Base-by-base conservation (phyloP, 2,113 vertebrate genomes). In the Xenopus tropicalis region DNA sequence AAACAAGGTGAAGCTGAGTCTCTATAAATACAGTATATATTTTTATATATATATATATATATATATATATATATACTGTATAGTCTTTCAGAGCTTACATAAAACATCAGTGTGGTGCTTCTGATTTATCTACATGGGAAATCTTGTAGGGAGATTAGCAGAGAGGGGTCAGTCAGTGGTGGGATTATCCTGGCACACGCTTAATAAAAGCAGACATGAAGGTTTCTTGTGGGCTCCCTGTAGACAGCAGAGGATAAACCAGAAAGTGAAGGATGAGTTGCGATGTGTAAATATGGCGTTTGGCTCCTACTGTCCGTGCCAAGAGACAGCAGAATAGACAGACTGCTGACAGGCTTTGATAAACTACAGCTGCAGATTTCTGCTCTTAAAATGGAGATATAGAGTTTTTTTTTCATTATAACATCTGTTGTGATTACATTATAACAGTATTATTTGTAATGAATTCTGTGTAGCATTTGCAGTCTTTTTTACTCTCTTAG, bases 211-310 rank as follows among this genome's bases (percentile, higher is more conserved):
- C 4, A 66, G 69, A 29, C 37, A 29, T 69, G 42, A 56, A 52
- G 0, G 0, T 65, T 24, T 77, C 77, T 70, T 71, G 29, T 56
- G 44, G 65, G 10, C 29, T 69, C 17, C 56, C 43, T 68, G 16
- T 14, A 62, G 67, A 79, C 46, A 77, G 9, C 19, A 72, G 59
- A 81, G 77, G 61, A 66, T 78, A 66, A 65, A 63, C 70, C 1
- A 11, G 64, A 25, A 12, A 20, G 56, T 80, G 4, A 82, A 77
- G 11, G 66, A 66, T 24, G 66, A 79, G 46, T 66, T 58, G 42
- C 17, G 6, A 66, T 20, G 16, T 75, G 61, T 29, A 56, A 42
- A 78, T 79, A 24, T 14, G n/a, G 20, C 63, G 52, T 66, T 71
- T 70, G 72, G 71, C 76, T 66, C 48, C 69, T 66, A 16, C 51